These are phyloP conservation scores for Microctenopoma steveboyesi DNA, from an alignment of 2,797 vertebrate species.

Conservation along the genomic window DNA sequence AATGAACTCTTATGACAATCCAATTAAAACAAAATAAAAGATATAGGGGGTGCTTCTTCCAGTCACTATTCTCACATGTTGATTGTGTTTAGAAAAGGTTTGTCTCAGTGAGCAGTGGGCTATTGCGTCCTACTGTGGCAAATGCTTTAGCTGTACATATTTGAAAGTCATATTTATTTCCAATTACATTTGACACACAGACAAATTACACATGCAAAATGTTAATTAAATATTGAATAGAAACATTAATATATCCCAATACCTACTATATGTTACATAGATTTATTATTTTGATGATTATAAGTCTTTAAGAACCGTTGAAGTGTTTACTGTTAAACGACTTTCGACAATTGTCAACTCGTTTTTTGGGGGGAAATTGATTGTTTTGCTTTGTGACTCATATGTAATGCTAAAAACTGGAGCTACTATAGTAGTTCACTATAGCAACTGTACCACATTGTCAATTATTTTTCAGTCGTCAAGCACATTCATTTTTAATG, in stretches of 20 bases:
- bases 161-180: not conserved
- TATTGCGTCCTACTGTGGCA: not conserved
- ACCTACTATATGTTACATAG: too few relatives aligned
- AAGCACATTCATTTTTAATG: constrained; percentile 63
- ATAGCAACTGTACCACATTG: constrained; percentile 19
- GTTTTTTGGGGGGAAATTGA: not conserved
- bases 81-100: too few relatives aligned
- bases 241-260: too few relatives aligned
- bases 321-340: too few relatives aligned
- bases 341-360: not conserved
- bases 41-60: too few relatives aligned
- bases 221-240: too few relatives aligned
- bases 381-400: constrained; percentile 4
- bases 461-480: constrained; percentile 47
- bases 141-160: not conserved
- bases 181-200: not conserved
- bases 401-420: constrained; percentile 5
- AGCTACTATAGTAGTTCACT: constrained; percentile 7
- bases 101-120: not conserved
- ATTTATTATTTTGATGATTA: too few relatives aligned
- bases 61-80: too few relatives aligned
- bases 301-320: too few relatives aligned
- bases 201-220: too few relatives aligned
- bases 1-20: too few relatives aligned
- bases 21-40: too few relatives aligned